These are phyloP conservation scores for Fragariocoptes setiger DNA, from an alignment of 1,140 invertebrate species.

Conservation along the genomic window DNA sequence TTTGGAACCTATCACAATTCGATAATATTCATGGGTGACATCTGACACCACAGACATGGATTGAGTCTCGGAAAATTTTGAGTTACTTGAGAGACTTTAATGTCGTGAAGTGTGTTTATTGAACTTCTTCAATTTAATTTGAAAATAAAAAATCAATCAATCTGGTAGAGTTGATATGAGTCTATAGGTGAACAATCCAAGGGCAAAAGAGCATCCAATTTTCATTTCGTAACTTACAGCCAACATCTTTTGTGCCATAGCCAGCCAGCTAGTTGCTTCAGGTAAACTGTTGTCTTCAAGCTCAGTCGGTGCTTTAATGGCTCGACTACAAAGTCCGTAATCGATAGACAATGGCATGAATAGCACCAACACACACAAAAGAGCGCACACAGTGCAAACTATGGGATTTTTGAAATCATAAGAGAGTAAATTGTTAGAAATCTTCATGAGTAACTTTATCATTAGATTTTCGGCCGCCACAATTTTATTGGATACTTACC, in stretches of 20 bases:
- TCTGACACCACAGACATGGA: too few relatives aligned
- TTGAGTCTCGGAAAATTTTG: too few relatives aligned
- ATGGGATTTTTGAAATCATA: not conserved
- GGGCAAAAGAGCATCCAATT: not conserved
- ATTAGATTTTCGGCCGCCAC: not conserved
- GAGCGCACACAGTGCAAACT: not conserved
- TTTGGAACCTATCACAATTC: too few relatives aligned
- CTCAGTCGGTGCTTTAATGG: not conserved
- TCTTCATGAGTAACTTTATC: not conserved
- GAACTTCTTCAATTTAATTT: too few relatives aligned
- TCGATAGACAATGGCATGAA: not conserved
- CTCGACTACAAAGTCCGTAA: not conserved
- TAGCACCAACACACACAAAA: not conserved
- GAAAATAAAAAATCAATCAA: too few relatives aligned
- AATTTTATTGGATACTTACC: not conserved
- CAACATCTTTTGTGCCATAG: not conserved
- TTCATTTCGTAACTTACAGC: not conserved
- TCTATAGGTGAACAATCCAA: not conserved
- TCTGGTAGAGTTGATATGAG: not conserved
- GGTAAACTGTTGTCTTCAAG: not conserved
- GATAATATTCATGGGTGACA: too few relatives aligned
- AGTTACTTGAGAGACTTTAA: too few relatives aligned
- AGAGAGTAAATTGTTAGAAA: too few relatives aligned
- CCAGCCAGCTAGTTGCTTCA: not conserved
- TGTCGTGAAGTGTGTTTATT: too few relatives aligned